A percentile compares a stretch with the other conserved stretches of the same genome.
Evolutionary conservation across 1,140 invertebrate genomes (phyloP).

Genomic region (Zaprionus ornatus): DNA sequence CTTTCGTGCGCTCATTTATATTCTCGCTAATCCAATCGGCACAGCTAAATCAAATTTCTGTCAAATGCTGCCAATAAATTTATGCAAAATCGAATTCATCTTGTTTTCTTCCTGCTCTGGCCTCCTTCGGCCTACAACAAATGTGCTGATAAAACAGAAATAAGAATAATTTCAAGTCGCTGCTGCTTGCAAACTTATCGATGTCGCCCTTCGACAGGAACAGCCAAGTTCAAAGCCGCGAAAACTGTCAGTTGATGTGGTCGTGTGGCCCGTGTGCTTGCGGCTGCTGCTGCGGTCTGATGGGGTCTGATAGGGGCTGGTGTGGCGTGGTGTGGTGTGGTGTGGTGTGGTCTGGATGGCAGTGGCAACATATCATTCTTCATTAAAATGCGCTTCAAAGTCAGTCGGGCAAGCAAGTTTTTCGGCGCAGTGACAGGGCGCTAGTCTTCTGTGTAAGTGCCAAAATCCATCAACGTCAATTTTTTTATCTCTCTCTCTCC

Average conservation of each 20-base stretch:
- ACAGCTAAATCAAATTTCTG: slow-evolving; percentile 49
- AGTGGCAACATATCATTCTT: slow-evolving; percentile 81
- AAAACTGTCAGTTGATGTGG: slow-evolving; percentile 75
- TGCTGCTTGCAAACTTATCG: slow-evolving; percentile 46
- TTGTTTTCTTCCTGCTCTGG: not conserved
- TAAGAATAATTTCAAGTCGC: slow-evolving; percentile 42
- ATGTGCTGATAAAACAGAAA: slow-evolving; percentile 30
- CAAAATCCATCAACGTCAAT: slow-evolving; percentile 83
- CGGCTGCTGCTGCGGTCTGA: slow-evolving; percentile 28
- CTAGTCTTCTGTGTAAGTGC: slow-evolving; percentile 82
- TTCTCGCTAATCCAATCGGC: slow-evolving; percentile 33
- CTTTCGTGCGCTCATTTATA: slow-evolving; percentile 28
- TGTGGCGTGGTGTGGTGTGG: slow-evolving; percentile 22
- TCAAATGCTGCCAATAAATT: slow-evolving; percentile 44
- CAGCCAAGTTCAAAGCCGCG: slow-evolving; percentile 68
- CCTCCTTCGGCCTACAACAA: slow-evolving; percentile 19
- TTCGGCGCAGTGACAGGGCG: slow-evolving; percentile 70
- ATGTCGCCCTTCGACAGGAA: slow-evolving; percentile 60
- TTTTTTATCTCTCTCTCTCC: slow-evolving; percentile 39
- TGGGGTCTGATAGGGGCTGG: slow-evolving; percentile 37
- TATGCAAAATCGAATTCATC: slow-evolving; percentile 44
- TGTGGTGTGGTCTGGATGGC: slow-evolving; percentile 40
- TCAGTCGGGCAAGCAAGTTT: slow-evolving; percentile 54
- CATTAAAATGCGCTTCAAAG: slow-evolving; percentile 82
- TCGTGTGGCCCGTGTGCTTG: slow-evolving; percentile 37